Base-by-base conservation (phyloP, 1,140 invertebrate species). In the Ephestia elutella region DNA sequence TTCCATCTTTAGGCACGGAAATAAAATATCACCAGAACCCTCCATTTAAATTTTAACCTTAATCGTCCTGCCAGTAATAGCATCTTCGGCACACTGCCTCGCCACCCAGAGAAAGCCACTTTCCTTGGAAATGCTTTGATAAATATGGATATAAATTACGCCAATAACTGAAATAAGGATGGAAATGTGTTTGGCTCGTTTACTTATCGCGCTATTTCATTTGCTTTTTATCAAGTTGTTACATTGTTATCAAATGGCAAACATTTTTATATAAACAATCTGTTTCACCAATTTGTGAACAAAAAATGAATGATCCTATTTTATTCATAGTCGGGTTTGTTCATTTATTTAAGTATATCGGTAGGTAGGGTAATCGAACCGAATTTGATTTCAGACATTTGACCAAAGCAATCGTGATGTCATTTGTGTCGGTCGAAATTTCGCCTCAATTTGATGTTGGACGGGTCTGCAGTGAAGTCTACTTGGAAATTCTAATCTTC, bases 111-210 rank as follows among this genome's bases (percentile, higher is more conserved):
- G 38, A 44, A 44, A 44, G 38, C 38, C 38, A 44, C 38, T 44
- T 44, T 44, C 38, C 38, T 44, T 44, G 38, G 10, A 44, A 44
- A 44, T 44, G 38, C 38, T 63, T 68, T 71, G 60, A 70, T 73
- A 73, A 73, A 76, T 73, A 73, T 73, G 68, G 65, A 71, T 71
- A 67, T 70, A 73, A 70, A 75, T 75, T 71, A 70, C n/a, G 15
- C 13, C 38, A 44, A 44, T 44, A 44, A 44, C 13, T 4, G 38
- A 15, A 35, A 35, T 35, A 35, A 35, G 32, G 32, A 35, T 35
- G 13, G 8, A 35, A 44, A 44, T 44, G 38, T n/a, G 38, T 44
- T 44, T 44, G 38, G 15, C 38, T n/a, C 38, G 13, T 17, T 17
- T 44, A 17, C n/a, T 44, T 44, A 44, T 44, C 38, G 15, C 38